Percentiles rank a stretch among this genome's conserved stretches.
These are phyloP conservation scores for Neoseiulus cucumeris DNA, from an alignment of 1,140 invertebrate genomes.

Conservation along the genomic window DNA sequence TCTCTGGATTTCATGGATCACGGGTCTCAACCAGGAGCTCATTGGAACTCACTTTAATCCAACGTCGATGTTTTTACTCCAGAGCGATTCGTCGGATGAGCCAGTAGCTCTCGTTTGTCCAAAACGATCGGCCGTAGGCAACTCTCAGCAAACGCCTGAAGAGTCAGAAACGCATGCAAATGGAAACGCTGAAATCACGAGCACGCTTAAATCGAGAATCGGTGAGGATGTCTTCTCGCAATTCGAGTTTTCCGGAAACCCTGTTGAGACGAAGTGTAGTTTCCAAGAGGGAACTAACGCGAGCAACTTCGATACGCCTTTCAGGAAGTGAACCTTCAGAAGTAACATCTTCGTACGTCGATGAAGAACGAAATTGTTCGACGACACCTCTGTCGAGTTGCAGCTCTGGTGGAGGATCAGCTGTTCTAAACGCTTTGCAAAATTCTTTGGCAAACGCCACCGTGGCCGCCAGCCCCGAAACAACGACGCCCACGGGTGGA, in stretches of 20 bases:
- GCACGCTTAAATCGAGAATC: too few relatives aligned
- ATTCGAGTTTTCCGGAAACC: too few relatives aligned
- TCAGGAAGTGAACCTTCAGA: neutral
- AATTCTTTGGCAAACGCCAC: neutral
- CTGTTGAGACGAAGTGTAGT: too few relatives aligned
- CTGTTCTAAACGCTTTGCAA: neutral
- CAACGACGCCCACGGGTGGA: neutral
- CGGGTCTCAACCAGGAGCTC: too few relatives aligned
- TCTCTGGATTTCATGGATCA: too few relatives aligned
- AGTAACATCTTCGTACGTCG: neutral
- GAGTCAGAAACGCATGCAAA: too few relatives aligned
- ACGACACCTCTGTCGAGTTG: neutral
- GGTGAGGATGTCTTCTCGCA: too few relatives aligned
- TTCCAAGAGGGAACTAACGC: too few relatives aligned
- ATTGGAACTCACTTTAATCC: too few relatives aligned
- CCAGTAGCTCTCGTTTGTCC: conserved; percentile 5
- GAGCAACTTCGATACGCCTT: too few relatives aligned
- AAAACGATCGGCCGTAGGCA: neutral
- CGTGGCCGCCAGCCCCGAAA: neutral
- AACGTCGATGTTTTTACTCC: neutral
- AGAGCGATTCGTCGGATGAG: conserved; percentile 7
- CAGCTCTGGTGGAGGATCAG: conserved; percentile 2
- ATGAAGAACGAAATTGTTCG: conserved; percentile 2
- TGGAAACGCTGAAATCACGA: too few relatives aligned
- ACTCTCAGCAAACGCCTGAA: too few relatives aligned